Evolutionary conservation across 2,888 invertebrate species (phyloP), one percentile per base, ranked within the genome.

Genomic region (Cylindroiulus punctatus): DNA sequence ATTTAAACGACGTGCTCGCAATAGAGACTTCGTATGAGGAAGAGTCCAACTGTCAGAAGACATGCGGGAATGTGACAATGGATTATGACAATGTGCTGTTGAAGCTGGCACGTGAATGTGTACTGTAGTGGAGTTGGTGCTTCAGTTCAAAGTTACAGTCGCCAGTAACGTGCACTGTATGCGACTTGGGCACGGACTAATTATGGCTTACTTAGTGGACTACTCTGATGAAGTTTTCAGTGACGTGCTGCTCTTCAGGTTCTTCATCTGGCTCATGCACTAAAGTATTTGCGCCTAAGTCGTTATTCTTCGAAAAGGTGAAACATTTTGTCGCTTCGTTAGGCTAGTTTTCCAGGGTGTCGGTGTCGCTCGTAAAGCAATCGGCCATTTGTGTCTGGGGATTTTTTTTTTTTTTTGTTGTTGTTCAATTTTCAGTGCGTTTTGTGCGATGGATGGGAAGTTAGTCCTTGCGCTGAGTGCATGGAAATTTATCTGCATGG

Each of bases 1-100:
- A 76, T 76, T 76, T 76, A 76, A 76, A 76, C 65, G 65, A 65
- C 76, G 76, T 76, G 76, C 76, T 76, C 76, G 76, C 76, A 14
- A 65, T 65, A 22, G 65, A 65, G 30, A 30, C 30, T 76, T 76
- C 76, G 17, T 30, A 12, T 30, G 17, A 76, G 76, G 76, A 76
- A 76, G 76, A 76, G 76, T 76, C 76, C 76, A 76, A 76, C 30
- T 76, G 30, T 12, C 57, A 65, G 22, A 65, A 65, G 57, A 76
- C 44, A 44, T 12, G 30, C 76, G 76, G 76, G 76, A 30, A 76
- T 76, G 76, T 76, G 76, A 76, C 76, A 76, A 30, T 76, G 76
- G 76, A 76, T 76, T 76, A 76, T 76, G 76, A 76, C 76, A 76
- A 76, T n/a, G 76, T 76, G 76, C 30, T 76, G 26, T 76, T 14